These are phyloP conservation scores for Lordiphosa fenestrarum DNA, from an alignment of 2,888 invertebrate species.

Conservation along the genomic window DNA sequence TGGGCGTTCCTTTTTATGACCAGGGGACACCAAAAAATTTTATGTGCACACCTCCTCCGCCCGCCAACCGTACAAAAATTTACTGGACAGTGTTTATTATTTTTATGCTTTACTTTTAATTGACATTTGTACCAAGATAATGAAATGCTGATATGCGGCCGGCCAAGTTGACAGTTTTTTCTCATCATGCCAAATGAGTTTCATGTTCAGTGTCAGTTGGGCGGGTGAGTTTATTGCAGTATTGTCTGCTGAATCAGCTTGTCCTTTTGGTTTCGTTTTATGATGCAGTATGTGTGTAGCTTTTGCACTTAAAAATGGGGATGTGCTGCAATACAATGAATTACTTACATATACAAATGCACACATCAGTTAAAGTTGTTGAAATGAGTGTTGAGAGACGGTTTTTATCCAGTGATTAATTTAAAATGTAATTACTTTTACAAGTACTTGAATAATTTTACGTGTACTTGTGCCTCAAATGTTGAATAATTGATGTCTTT, in stretches of 20 bases:
- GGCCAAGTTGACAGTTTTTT: slow-evolving; percentile 50
- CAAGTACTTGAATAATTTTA: no score
- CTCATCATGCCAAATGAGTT: slow-evolving; percentile 40
- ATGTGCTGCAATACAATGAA: no score
- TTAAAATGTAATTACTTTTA: no score
- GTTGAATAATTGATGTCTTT: no score
- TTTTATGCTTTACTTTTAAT: slow-evolving; percentile 59
- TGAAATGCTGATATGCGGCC: slow-evolving; percentile 59
- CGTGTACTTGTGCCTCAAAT: no score
- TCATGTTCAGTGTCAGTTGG: slow-evolving; percentile 56
- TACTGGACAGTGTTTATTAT: slow-evolving; percentile 30
- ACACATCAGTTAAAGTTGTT: no score
- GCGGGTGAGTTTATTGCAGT: slow-evolving; percentile 1
- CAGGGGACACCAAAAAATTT: slow-evolving; percentile 13
- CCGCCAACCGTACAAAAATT: slow-evolving; percentile 1
- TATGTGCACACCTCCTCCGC: slow-evolving; percentile 27
- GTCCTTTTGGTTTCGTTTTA: no score
- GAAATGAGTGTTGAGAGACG: no score
- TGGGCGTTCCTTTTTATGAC: slow-evolving; percentile 42
- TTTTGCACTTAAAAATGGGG: no score
- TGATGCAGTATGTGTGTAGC: no score
- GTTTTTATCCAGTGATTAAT: no score
- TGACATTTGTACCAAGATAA: slow-evolving; percentile 63
- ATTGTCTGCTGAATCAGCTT: slow-evolving; percentile 5
- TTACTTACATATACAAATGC: no score